A percentile compares a stretch with the other conserved stretches of the same genome.
phyloP scores from a whole-genome alignment of 2,113 vertebrate species.

The Syngnathoides biaculeatus region DNA sequence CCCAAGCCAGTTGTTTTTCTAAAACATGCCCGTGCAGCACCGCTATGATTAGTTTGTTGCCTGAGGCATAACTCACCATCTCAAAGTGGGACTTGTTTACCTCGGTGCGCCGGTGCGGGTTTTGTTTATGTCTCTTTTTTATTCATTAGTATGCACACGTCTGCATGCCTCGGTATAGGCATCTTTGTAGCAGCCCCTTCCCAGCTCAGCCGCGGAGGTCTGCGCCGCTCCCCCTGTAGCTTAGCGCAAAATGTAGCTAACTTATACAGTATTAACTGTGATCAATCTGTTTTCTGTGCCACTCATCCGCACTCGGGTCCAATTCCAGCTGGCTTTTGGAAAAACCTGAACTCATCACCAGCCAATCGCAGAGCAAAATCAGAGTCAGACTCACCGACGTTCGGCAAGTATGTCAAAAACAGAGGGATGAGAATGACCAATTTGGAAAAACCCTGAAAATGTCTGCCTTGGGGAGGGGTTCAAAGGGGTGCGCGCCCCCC shows the following conservation, averaged over 20 bases:
- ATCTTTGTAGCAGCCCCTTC: slow-evolving; percentile 32
- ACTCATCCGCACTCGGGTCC: neutral
- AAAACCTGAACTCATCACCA: neutral
- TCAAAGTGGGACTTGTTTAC: slow-evolving; percentile 64
- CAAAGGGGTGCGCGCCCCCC: too few species aligned
- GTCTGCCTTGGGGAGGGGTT: too few species aligned
- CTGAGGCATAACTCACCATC: slow-evolving; percentile 53
- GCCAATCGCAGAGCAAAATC: too few species aligned
- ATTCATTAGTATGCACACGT: slow-evolving; percentile 36
- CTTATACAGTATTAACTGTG: slow-evolving; percentile 44
- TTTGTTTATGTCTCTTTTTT: slow-evolving; percentile 41
- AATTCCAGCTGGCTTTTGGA: too few species aligned
- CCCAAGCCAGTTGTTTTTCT: slow-evolving; percentile 63
- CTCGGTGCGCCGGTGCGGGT: slow-evolving; percentile 44
- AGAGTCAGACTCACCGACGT: too few species aligned
- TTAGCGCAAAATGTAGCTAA: slow-evolving; percentile 56
- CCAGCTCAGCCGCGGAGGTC: slow-evolving; percentile 34
- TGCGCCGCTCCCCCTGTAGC: slow-evolving; percentile 52
- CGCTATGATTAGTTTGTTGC: slow-evolving; percentile 68
- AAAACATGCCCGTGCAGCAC: slow-evolving; percentile 59
- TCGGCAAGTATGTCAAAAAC: too few species aligned
- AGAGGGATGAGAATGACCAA: too few species aligned
- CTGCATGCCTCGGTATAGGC: slow-evolving; percentile 38
- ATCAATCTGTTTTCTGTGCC: neutral
- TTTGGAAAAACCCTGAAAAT: too few species aligned